Conservation (phyloP, 2,113 vertebrate genomes). For the Dicentrarchus labrax region DNA sequence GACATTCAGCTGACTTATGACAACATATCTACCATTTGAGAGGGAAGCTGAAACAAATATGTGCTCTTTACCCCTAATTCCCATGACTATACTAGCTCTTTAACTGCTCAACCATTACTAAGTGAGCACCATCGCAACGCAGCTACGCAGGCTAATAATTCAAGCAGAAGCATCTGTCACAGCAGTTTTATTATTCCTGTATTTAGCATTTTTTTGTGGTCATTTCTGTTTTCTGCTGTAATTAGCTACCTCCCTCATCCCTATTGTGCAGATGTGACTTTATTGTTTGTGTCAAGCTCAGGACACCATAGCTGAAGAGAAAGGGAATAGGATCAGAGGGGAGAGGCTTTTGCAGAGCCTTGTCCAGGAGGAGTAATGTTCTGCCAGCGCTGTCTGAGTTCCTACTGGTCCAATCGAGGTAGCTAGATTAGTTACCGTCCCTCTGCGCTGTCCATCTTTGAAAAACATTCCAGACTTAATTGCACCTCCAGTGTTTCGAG, state of each 20-base stretch:
- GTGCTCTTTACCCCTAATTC: constrained; percentile 22
- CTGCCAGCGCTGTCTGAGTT: background rate
- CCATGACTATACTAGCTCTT: background rate
- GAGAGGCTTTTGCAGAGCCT: background rate
- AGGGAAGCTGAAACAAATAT: constrained; percentile 3
- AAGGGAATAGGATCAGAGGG: background rate
- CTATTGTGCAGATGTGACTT: constrained; percentile 43
- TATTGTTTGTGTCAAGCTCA: constrained; percentile 21
- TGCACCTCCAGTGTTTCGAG: constrained; percentile 16
- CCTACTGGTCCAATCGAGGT: constrained; percentile 26
- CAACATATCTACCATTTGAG: constrained; percentile 28
- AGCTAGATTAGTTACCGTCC: constrained; percentile 21
- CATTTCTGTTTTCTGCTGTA: constrained; percentile 44
- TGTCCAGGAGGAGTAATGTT: constrained; percentile 23
- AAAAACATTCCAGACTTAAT: constrained; percentile 41
- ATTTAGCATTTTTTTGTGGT: constrained; percentile 16
- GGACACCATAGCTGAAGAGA: constrained; percentile 25
- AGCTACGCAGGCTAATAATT: constrained; percentile 32
- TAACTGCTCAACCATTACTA: constrained; percentile 21
- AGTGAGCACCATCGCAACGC: constrained; percentile 24
- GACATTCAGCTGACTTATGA: constrained; percentile 45
- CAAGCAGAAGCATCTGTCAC: constrained; percentile 29
- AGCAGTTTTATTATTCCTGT: constrained; percentile 50
- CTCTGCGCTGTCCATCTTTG: constrained; percentile 38
- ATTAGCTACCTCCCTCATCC: constrained; percentile 40